Evolutionary conservation across 1,140 invertebrate species (phyloP), one percentile per base, ranked within the genome.

Genomic region (Zaprionus gabonicus): DNA sequence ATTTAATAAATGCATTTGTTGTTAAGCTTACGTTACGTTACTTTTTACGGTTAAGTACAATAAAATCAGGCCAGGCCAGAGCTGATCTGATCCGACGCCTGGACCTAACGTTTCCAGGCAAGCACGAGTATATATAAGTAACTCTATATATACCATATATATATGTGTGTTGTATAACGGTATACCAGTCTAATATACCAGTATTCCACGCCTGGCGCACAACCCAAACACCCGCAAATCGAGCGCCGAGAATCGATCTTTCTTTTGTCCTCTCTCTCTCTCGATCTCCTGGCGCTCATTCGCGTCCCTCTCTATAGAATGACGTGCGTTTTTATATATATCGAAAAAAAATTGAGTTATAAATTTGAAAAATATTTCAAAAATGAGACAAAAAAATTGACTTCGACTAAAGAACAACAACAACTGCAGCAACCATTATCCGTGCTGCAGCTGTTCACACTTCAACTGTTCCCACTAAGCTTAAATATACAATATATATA

Each of bases 1-100:
- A 57, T 38, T 68, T 75, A 75, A 75, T 75, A 75, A 75, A 75
- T 75, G 72, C 72, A 71, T 75, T 75, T 74, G 23, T 64, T 75
- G 72, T 75, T 75, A 75, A 75, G 67, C 72, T 75, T 71, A 66
- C 5, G 64, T 66, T 66, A 75, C 41, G n/a, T 46, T 46, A 46
- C 41, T 46, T 46, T 46, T 46, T 46, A 46, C 59, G 72, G 41
- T 75, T 75, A 71, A 64, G 36, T 75, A 71, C 72, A 75, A 71
- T 71, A 75, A 71, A 75, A 75, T 75, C 72, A 46, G 41, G 72
- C 72, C 63, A 71, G 67, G 64, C 63, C 53, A 53, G 59, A 66
- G 25, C 59, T 71, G 53, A 34, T 25, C 46, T 17, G 36, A 46
- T 34, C 31, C 31, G 9, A 34, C 9, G 31, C 31, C 31, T 34